Percentiles rank a stretch among this genome's conserved stretches.
phyloP scores from a whole-genome alignment of 2,113 vertebrate species.

The Ascaphus truei region DNA sequence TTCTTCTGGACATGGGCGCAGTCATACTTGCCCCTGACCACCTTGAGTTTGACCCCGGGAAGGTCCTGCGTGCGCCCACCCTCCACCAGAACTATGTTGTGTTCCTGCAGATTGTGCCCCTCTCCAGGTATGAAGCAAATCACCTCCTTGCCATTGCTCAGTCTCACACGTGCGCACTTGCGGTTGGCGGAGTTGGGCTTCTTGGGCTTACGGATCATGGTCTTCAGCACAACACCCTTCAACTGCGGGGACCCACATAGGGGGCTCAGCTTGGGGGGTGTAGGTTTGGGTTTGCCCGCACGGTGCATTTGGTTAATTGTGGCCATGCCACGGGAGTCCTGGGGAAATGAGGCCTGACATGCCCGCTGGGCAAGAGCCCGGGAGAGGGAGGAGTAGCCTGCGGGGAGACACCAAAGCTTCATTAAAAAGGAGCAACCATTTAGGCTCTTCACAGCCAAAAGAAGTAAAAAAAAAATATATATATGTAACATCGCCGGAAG shows the following conservation, averaged over 20 bases:
- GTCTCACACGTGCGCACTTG: slow-evolving; percentile 80
- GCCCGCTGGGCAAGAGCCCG: background rate
- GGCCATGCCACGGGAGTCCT: slow-evolving; percentile 64
- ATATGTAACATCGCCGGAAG: too few relatives aligned
- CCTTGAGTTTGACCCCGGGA: slow-evolving; percentile 82
- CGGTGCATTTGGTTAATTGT: slow-evolving; percentile 94
- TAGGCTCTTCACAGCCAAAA: too few relatives aligned
- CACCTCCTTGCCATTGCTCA: slow-evolving; percentile 79
- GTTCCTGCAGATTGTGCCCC: slow-evolving; percentile 91
- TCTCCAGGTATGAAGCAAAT: slow-evolving; percentile 84
- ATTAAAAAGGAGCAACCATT: too few relatives aligned
- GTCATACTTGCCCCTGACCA: slow-evolving; percentile 74
- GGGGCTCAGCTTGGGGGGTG: slow-evolving; percentile 36
- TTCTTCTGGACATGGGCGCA: slow-evolving; percentile 53
- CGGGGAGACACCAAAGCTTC: too few relatives aligned
- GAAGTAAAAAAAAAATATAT: background rate
- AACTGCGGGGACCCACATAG: slow-evolving; percentile 75
- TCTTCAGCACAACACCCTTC: slow-evolving; percentile 82
- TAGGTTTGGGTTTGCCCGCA: slow-evolving; percentile 51
- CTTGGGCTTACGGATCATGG: slow-evolving; percentile 87
- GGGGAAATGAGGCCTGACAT: background rate
- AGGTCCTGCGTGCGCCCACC: slow-evolving; percentile 87
- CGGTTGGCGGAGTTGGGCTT: slow-evolving; percentile 94
- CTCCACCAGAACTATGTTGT: slow-evolving; percentile 82
- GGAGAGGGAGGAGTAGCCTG: background rate